Evolutionary conservation across 2,888 invertebrate species (phyloP).

Genomic region (Dynastes grantii): DNA sequence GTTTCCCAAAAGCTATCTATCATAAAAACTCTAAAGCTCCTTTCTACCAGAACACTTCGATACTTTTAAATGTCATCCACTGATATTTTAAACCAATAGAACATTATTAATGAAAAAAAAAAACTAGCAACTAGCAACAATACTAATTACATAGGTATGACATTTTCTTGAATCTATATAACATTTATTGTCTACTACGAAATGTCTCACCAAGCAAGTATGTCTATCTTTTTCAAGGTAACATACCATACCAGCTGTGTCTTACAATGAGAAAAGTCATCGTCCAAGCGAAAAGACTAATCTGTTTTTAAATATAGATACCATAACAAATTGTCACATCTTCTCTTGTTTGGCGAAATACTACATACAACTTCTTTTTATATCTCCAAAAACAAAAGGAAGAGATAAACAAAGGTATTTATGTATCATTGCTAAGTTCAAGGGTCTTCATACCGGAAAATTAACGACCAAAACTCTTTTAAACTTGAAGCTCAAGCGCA

Average conservation of each 20-base stretch:
- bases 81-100: no score
- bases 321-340: background rate
- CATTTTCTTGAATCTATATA: background rate
- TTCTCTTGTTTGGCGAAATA: background rate
- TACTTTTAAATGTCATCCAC: no score
- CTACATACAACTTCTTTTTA: background rate
- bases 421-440: constrained; percentile 8
- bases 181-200: background rate
- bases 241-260: background rate
- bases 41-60: no score
- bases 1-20: no score
- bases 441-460: constrained; percentile 20
- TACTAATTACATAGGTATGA: background rate
- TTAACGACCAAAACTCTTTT: constrained; percentile 15
- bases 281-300: background rate
- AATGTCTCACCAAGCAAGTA: constrained; percentile 1
- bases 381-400: background rate
- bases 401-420: no score
- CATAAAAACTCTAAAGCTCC: no score
- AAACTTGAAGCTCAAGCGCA: constrained; percentile 23
- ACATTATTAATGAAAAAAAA: background rate
- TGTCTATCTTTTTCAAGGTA: constrained; percentile 5
- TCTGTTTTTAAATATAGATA: background rate
- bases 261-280: background rate
- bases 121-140: background rate